Evolutionary conservation across 2,797 vertebrate species (phyloP), one percentile per base, ranked within the genome.

Genomic region (Clarias laeviceps): DNA sequence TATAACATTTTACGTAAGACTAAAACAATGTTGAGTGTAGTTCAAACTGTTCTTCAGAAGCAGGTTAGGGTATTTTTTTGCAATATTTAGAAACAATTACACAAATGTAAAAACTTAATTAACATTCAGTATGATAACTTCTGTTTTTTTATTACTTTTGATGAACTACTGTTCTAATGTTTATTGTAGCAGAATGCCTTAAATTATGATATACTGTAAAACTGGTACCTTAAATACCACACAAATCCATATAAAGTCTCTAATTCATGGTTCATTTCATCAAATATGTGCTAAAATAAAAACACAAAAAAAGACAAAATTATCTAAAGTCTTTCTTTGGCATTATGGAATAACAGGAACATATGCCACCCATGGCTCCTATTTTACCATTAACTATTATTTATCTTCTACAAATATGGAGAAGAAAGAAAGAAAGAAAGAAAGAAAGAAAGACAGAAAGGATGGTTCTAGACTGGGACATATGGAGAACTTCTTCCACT

Each of bases 401-500:
- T n/a, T n/a, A n/a, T n/a, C n/a, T n/a, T n/a, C n/a, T n/a, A n/a
- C n/a, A n/a, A n/a, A n/a, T n/a, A n/a, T n/a, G n/a, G n/a, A n/a
- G n/a, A n/a, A n/a, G 45, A n/a, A 20, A 73, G 59, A 50, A n/a
- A 70, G 12, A 40, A n/a, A 80, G 9, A 59, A 34, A 62, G 73
- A 79, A n/a, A 37, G 27, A 79, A 45, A 34, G 70, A 79, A 54
- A 45, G 29, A 15, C 29, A 66, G 22, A 85, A 34, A 82, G 24
- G 24, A 27, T 45, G 45, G 45, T 74, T 83, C 54, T 73, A 50
- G n/a, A 68, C 74, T 18, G 80, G 84, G 65, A 87, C 85, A 78
- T 86, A 87, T 84, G 85, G 68, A 57, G 85, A 86, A 80, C 80
- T 62, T 86, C 85, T 89, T 84, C 78, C 82, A 85, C 87, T 86